phyloP scores from a whole-genome alignment of 1,140 invertebrate genomes.

The Cydia pomonella region DNA sequence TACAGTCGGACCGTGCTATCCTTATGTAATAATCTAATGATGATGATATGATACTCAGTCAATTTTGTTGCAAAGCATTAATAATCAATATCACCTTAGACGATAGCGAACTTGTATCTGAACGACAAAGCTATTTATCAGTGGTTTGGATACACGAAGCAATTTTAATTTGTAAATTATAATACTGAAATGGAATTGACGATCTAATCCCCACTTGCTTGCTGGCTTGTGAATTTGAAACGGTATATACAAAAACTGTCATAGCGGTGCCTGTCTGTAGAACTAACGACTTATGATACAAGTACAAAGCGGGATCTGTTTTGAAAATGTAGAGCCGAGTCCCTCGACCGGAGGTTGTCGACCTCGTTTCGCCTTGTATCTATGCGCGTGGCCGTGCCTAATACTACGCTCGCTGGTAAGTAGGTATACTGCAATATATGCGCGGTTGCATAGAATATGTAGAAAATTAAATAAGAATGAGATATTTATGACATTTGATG shows the following conservation, averaged over 20 bases:
- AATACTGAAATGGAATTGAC: not conserved
- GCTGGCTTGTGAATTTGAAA: conserved; percentile 8
- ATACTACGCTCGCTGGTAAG: not conserved
- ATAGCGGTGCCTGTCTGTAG: conserved; percentile 29
- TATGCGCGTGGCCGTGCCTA: conserved; percentile 41
- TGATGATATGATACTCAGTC: no score
- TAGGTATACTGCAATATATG: not conserved
- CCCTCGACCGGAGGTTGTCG: conserved; percentile 64
- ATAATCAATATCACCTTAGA: no score
- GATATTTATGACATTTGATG: not conserved
- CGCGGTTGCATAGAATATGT: not conserved
- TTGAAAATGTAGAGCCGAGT: conserved; percentile 46
- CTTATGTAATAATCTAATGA: no score
- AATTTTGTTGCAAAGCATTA: no score
- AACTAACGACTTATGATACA: conserved; percentile 31
- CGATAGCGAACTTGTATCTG: no score
- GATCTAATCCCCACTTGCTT: not conserved
- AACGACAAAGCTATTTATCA: no score
- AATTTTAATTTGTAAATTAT: not conserved
- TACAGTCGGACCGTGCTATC: no score
- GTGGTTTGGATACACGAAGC: not conserved
- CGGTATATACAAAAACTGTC: conserved; percentile 31
- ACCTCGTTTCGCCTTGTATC: conserved; percentile 70
- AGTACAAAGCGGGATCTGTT: conserved; percentile 28
- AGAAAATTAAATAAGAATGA: no score